phyloP scores from a whole-genome alignment of 2,797 vertebrate genomes.

The Hypotaenidia philippensis region DNA sequence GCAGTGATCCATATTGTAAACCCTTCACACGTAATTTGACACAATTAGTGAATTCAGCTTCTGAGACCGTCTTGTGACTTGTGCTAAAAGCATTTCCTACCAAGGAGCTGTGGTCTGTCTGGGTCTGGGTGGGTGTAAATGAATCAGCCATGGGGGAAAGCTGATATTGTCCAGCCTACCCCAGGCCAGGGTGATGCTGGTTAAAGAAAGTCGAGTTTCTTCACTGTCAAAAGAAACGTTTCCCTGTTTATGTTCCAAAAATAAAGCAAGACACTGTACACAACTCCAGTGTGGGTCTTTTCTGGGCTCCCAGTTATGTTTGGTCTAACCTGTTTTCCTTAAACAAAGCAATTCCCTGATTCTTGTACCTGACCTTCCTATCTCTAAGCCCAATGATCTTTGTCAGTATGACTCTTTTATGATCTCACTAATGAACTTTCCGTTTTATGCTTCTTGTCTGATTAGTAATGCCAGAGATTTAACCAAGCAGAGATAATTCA shows the following conservation, averaged over 20 bases:
- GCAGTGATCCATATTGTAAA: conserved; percentile 59
- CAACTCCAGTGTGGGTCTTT: not conserved
- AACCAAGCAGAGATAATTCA: conserved; percentile 68
- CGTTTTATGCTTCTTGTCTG: conserved; percentile 68
- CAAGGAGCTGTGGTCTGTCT: not conserved
- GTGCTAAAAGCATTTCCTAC: not conserved
- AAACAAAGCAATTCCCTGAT: not conserved
- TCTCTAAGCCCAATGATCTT: not conserved
- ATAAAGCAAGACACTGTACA: not conserved
- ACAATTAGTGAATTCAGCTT: conserved; percentile 47
- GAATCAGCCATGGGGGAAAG: not conserved
- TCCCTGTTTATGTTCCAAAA: conserved; percentile 3
- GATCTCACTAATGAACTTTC: conserved; percentile 67
- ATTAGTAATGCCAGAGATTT: conserved; percentile 69
- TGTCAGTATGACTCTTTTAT: conserved; percentile 63
- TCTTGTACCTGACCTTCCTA: conserved; percentile 24
- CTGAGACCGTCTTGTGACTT: conserved; percentile 36
- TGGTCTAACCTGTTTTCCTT: not conserved
- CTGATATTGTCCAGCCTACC: not conserved
- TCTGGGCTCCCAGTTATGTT: not conserved
- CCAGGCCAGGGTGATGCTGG: not conserved
- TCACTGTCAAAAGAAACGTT: not conserved
- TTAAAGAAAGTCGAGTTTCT: conserved; percentile 18
- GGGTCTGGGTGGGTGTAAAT: not conserved
- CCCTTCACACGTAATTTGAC: conserved; percentile 28